Base-by-base conservation (phyloP, 2,113 vertebrate species). In the Ptyas mucosa region DNA sequence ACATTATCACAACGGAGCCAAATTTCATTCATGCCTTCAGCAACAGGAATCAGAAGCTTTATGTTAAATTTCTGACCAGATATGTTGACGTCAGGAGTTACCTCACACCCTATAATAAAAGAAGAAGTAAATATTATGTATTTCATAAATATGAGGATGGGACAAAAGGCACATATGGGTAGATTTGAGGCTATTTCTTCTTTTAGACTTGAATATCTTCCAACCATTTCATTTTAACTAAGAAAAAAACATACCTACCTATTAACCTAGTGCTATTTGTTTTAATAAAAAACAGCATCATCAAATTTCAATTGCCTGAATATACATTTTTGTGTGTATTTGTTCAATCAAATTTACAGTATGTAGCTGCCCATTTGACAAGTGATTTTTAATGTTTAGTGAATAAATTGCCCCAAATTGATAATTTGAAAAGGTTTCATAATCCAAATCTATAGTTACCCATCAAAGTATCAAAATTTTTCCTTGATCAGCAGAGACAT, bases 41-140 rank as follows among this genome's bases (percentile, higher is more conserved):
- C 99, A 91, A 99, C 99, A 0, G 99, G 99, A 95, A 99, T 99
- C 95, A 99, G 98, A 95, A 99, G 97, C 96, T 99, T 99, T 97
- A 99, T 99, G 97, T 99, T 99, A 96, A 99, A 99, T 97, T 99
- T 99, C 97, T 99, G 99, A 93, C 98, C 99, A 8, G 99, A 99
- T 97, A 99, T 99, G 97, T 99, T 99, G 94, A 99, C 99, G 96
- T 99, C 99, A 90, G 99, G 99, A 85, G 99, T 99, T 94, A 99
- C 99, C 98, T 99, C 99, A 97, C 99, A 99, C 89, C 99, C 99
- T 99, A 90, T 91, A 97, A 87, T 0, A 51, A 91, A 94, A 92
- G 58, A 93, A 1, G 26, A 8, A 88, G 91, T 61, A 61, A 61
- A 61, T 29, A 61, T 95, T 91, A 94, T 89, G 21, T n/a, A 52